phyloP scores from a whole-genome alignment of 23 tunicate species.

The Styela plicata region DNA sequence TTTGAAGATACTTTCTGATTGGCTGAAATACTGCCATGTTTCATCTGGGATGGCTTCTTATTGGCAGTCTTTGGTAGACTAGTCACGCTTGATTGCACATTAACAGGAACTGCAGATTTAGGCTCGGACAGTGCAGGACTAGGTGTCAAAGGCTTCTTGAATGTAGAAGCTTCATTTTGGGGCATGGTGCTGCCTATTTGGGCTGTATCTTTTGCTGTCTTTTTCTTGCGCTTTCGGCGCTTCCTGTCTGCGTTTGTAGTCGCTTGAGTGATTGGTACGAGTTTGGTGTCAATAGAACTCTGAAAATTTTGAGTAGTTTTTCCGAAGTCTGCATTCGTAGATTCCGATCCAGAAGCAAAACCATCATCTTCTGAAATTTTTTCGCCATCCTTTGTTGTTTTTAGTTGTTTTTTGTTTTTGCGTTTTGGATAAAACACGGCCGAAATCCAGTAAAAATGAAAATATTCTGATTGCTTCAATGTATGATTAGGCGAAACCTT shows the following conservation, averaged over 20 bases:
- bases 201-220: neutral
- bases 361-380: slow-evolving; percentile 14
- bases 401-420: neutral
- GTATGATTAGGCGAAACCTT: neutral
- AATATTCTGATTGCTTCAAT: neutral
- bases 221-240: neutral
- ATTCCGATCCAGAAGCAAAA: slow-evolving; percentile 5
- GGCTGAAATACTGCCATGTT: neutral
- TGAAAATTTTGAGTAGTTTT: neutral
- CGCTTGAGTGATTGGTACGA: neutral
- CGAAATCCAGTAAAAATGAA: slow-evolving; percentile 24
- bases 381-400: neutral
- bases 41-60: neutral
- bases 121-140: neutral
- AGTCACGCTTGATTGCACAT: neutral
- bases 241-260: neutral
- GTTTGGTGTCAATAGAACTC: too few species aligned
- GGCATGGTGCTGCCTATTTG: neutral
- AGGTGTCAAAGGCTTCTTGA: neutral
- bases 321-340: neutral
- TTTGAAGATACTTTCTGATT: neutral
- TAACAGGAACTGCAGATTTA: neutral
- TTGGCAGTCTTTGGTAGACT: neutral
- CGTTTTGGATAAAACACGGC: neutral
- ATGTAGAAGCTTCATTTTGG: neutral